These are phyloP conservation scores for Oithona nana DNA, from an alignment of 2,888 invertebrate genomes.

Conservation along the genomic window DNA sequence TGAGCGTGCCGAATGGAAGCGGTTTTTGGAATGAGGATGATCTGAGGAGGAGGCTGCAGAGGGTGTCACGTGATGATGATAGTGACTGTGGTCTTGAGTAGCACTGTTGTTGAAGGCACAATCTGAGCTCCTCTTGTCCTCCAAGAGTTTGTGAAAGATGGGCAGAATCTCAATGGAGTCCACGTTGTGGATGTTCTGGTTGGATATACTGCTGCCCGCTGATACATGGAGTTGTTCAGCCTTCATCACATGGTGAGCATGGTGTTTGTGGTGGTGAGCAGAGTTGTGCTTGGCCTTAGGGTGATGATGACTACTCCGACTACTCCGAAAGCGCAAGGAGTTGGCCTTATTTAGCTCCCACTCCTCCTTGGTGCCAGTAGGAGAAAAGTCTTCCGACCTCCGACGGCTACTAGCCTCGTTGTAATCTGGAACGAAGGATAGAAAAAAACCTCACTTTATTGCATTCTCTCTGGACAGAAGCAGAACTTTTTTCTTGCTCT, in stretches of 20 bases:
- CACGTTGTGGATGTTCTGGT: neutral
- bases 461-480: no score
- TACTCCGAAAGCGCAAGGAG: neutral
- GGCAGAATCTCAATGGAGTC: constrained; percentile 41
- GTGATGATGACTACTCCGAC: no score
- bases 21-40: constrained; percentile 16
- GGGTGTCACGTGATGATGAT: constrained; percentile 44
- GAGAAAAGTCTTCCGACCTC: neutral
- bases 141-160: constrained; percentile 69
- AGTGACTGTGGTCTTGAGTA: constrained; percentile 35
- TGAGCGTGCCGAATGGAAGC: constrained; percentile 31
- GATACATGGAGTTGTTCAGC: neutral
- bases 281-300: neutral
- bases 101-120: neutral
- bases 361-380: neutral
- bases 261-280: neutral
- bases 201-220: neutral
- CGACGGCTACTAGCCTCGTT: neutral
- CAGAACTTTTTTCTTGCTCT: no score
- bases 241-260: neutral
- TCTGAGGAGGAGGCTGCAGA: constrained; percentile 20
- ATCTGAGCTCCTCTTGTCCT: constrained; percentile 50
- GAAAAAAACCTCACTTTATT: neutral
- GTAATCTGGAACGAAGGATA: neutral
- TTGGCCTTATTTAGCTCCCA: neutral